Evolutionary conservation across 2,113 vertebrate species (phyloP).

Genomic region (Macroglossus sobrinus): DNA sequence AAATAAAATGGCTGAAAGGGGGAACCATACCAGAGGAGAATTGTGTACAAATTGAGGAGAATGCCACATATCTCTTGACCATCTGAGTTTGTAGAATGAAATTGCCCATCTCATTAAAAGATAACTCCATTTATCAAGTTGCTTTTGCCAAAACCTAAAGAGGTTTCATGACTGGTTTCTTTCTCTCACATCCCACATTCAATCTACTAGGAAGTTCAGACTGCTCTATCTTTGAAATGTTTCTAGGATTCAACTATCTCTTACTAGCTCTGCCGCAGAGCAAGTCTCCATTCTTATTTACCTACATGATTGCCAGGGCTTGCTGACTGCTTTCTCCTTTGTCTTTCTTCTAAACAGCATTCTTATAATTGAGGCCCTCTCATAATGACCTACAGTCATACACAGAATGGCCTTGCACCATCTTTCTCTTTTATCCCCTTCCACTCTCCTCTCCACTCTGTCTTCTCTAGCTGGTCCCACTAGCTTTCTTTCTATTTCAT

Average conservation of each 20-base stretch:
- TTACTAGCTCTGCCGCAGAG: background rate
- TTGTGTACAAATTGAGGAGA: background rate
- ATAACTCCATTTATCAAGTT: background rate
- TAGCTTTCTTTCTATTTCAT: background rate
- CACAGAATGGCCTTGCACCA: fast-evolving
- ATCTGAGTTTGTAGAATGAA: background rate
- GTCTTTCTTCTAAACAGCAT: background rate
- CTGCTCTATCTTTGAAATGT: background rate
- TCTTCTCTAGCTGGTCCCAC: background rate
- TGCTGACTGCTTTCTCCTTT: background rate
- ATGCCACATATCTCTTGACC: background rate
- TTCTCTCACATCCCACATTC: background rate
- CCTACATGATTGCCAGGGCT: too few relatives aligned
- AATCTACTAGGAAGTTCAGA: background rate
- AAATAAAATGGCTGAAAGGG: background rate
- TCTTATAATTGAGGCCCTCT: background rate
- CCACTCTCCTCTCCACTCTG: background rate
- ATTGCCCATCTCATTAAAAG: background rate
- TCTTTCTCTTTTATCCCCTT: background rate
- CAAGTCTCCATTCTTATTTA: background rate
- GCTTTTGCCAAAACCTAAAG: background rate
- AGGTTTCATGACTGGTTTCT: background rate
- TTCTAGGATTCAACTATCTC: background rate
- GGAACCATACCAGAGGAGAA: too few relatives aligned
- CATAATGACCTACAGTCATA: fast-evolving